Base-by-base conservation (phyloP, 2,113 vertebrate genomes). In the Pachypanchax playfairii region DNA sequence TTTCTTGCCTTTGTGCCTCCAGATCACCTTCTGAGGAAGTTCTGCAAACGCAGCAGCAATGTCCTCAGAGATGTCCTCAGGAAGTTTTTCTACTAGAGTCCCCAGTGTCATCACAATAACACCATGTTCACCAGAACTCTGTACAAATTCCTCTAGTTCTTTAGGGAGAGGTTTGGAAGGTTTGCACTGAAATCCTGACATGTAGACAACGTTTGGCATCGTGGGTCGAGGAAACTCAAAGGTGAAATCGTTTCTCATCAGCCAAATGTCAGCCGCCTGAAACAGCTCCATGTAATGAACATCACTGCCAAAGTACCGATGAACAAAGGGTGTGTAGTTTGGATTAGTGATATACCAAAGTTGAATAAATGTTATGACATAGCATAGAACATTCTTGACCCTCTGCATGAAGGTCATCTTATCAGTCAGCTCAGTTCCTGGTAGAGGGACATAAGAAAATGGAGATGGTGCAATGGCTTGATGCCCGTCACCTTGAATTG, bases 181-280 rank as follows among this genome's bases (percentile, higher is more conserved):
- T 69, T 87, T 87, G 74, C 87, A 88, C 38, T 88, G 87, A 46
- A 88, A 88, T n/a, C 87, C 87, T 15, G 76, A 64, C 72, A 88
- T 88, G 65, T 88, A 87, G 49, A 85, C 18, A 0, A 88, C 2
- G 6, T 88, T 88, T 51, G 87, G 83, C 85, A 87, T 87, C 3
- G 83, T 87, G 18, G 85, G 85, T 14, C 83, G 57, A 0, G 87
- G 87, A 3, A 79, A 88, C 54, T 87, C 87, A 10, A 88, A 87
- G 3, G 68, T 79, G 28, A 88, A 87, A 53, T 87, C 85, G 1
- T 75, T 87, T 35, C 87, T 84, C 87, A 88, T 87, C n/a, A 88
- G 59, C 85, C 83, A 89, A 56, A 89, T 85, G 52, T 87, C 85
- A 1, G 87, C 87, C 0, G 78, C 31, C 47, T 86, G 87, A 42